A percentile compares a stretch with the other conserved stretches of the same genome.
Conservation (phyloP, 2,888 invertebrate species). For the Ormyrus pomaceus region DNA sequence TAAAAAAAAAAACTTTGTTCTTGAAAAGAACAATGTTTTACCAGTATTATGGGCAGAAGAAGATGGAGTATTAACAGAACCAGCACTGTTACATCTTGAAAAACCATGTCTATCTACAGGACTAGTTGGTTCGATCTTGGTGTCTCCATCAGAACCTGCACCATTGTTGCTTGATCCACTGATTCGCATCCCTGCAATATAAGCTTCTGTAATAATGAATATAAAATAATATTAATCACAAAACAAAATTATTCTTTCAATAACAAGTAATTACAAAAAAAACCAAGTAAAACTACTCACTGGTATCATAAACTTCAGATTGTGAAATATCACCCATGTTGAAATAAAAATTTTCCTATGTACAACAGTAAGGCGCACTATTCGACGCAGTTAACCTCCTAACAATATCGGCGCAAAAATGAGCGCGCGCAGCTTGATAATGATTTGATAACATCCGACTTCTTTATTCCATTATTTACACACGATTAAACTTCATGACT, state of each 20-base stretch:
- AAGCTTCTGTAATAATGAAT: constrained; percentile 8
- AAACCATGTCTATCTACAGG: constrained; percentile 80
- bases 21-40: constrained; percentile 65
- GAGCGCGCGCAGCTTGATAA: constrained; percentile 60
- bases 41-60: constrained; percentile 90
- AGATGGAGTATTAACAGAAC: constrained; percentile 86
- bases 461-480: constrained; percentile 47
- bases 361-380: neutral
- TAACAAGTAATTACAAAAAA: neutral
- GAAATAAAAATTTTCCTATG: neutral
- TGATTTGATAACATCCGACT: constrained; percentile 48
- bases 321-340: constrained; percentile 54
- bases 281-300: constrained; percentile 32
- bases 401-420: constrained; percentile 38
- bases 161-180: constrained; percentile 55
- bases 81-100: constrained; percentile 86
- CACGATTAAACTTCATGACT: neutral
- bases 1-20: neutral
- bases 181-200: constrained; percentile 36
- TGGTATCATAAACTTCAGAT: constrained; percentile 44
- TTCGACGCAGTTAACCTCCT: constrained; percentile 40
- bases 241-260: neutral
- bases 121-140: constrained; percentile 80
- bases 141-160: constrained; percentile 70
- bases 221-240: neutral